Percentiles rank a stretch among this genome's conserved stretches.
Evolutionary conservation across 1,140 invertebrate genomes (phyloP).

Genomic region (Drosophila yakuba): DNA sequence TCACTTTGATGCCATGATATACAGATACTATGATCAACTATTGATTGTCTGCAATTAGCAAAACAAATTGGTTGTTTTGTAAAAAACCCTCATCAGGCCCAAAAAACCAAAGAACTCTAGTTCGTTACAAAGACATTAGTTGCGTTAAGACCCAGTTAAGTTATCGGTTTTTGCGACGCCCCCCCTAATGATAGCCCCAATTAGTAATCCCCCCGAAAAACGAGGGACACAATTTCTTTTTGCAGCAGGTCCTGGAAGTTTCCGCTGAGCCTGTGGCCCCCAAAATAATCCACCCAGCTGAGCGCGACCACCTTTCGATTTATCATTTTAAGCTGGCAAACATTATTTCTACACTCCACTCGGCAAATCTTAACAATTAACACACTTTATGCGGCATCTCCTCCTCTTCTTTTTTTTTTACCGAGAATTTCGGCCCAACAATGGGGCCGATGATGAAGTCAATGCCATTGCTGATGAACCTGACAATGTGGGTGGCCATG

Average conservation of each 20-base stretch:
- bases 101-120: background rate
- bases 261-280: background rate
- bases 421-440: slow-evolving; percentile 26
- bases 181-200: background rate
- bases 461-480: slow-evolving; percentile 78
- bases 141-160: background rate
- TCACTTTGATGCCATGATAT: too few relatives aligned
- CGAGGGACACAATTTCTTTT: background rate
- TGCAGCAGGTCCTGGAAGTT: background rate
- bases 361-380: slow-evolving; percentile 75
- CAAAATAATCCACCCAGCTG: background rate
- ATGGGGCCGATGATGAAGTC: slow-evolving; percentile 74
- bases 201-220: background rate
- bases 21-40: too few relatives aligned
- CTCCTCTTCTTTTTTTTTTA: background rate
- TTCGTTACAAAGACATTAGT: background rate
- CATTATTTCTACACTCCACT: slow-evolving; percentile 64
- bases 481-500: slow-evolving; percentile 29
- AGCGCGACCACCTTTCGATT: slow-evolving; percentile 46
- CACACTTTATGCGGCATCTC: slow-evolving; percentile 73
- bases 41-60: too few relatives aligned
- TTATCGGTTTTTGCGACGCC: background rate
- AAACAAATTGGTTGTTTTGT: too few relatives aligned
- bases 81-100: background rate
- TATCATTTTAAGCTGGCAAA: slow-evolving; percentile 76